Evolutionary conservation across 2,797 vertebrate genomes (phyloP), one percentile per base, ranked within the genome.

Genomic region (Leontopithecus rosalia): DNA sequence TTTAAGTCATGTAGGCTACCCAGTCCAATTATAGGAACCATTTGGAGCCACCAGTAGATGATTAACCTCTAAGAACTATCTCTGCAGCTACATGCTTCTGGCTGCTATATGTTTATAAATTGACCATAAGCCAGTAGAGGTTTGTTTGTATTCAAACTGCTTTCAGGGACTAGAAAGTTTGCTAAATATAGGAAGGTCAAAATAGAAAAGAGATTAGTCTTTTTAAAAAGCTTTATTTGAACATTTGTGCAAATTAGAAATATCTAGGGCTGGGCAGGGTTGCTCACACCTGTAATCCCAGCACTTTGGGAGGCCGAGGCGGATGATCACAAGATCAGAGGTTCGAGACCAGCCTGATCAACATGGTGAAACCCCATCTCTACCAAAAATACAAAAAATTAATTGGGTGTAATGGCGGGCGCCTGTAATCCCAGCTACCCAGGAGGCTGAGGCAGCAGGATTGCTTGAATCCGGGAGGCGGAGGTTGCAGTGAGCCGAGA

Each of bases 141-240:
- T 96, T 97, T 97, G 85, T 91, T 94, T 95, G 91, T 96, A 76
- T 96, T 92, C 94, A 97, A 89, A 97, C 91, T 92, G 81, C 82
- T 92, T 96, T 93, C 92, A 73, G 55, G 84, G 41, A 85, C 91
- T 82, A 93, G 87, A 96, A 92, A 97, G 70, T 75, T 95, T 83
- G 83, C 95, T 97, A 98, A 97, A 97, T 96, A 97, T 98, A 97
- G 94, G 87, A 96, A 97, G 85, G 76, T 94, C 92, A 96, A 82
- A 97, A 96, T 91, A 94, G 88, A 90, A 93, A 96, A 95, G 64
- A 93, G 77, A 92, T 94, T 96, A 52, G 36, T 91, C 90, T 94
- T 97, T 96, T 96, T 97, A 41, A 12, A 12, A 92, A 97, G 94
- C 90, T 95, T 96, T 96, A 96, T 96, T 97, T 97, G 97, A 95